Conservation (phyloP, 2,888 invertebrate genomes). For the Cremastinae sp. region DNA sequence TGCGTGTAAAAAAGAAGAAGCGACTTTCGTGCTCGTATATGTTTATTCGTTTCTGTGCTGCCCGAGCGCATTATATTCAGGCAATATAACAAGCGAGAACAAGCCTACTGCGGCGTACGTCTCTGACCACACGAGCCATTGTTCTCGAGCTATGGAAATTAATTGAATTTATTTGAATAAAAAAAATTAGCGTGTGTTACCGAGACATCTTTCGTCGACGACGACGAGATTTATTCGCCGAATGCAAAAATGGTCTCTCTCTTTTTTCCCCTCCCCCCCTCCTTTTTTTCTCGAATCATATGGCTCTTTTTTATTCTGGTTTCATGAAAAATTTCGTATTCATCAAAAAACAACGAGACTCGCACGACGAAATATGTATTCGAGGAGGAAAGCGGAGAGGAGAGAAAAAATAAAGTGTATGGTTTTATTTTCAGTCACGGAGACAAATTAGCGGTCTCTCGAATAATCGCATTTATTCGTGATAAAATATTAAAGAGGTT, state of each 20-base stretch:
- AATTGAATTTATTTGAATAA: slow-evolving; percentile 80
- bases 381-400: too few species aligned
- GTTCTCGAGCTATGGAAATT: slow-evolving; percentile 79
- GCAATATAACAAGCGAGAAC: slow-evolving; percentile 36
- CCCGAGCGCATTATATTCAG: slow-evolving; percentile 17
- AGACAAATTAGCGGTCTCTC: slow-evolving; percentile 21
- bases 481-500: not conserved
- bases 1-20: slow-evolving; percentile 19
- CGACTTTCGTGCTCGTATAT: slow-evolving; percentile 4
- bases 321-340: not conserved
- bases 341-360: not conserved
- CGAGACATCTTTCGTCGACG: slow-evolving; percentile 44
- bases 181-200: too few species aligned
- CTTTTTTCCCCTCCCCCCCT: too few species aligned
- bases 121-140: slow-evolving; percentile 70
- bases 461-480: slow-evolving; percentile 20
- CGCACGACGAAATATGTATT: too few species aligned
- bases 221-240: slow-evolving; percentile 17
- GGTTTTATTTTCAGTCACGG: slow-evolving; percentile 6
- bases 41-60: slow-evolving; percentile 33
- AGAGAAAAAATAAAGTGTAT: not conserved
- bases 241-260: too few species aligned
- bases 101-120: slow-evolving; percentile 40
- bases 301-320: too few species aligned
- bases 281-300: too few species aligned